Evolutionary conservation across 2,113 vertebrate species (phyloP), one percentile per base, ranked within the genome.

Genomic region (Chauna torquata): DNA sequence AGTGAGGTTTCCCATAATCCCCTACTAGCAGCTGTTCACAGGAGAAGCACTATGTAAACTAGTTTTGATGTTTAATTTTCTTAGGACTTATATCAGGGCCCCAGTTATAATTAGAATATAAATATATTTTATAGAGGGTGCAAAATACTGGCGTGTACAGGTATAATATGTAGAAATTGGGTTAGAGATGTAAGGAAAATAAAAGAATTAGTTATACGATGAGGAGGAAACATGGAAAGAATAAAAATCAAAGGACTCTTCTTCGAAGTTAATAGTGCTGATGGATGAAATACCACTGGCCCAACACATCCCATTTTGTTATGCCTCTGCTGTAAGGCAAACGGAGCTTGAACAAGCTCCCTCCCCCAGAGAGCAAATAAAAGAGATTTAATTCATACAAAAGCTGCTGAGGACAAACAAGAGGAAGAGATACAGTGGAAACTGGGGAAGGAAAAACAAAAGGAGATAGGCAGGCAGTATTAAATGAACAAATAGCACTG

Each of bases 331-430:
- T 96, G 76, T 42, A 89, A 96, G 85, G 81, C 72, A 93, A 93
- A 88, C 11, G 0, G 90, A 94, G 88, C 93, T 81, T 79, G 55
- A 83, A 42, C 13, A 64, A 34, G 44, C 34, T 93, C 82, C 82
- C 57, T 83, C 71, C 84, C 62, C 45, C 36, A 57, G 90, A 93
- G 90, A 94, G 80, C 65, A 88, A 96, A 95, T 95, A 97, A 86
- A 95, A 94, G 83, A 91, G 92, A 94, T 96, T 96, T 93, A 96
- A 95, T 80, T 93, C 95, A 84, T 94, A 87, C 72, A 91, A 84
- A 95, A 91, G 70, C 80, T 59, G 78, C 80, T 20, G 58, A 96
- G 88, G 88, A 77, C 88, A 92, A 96, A 96, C 69, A 85, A 94
- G 76, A 25, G 68, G 72, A 92, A 96, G 90, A 94, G 88, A 82